phyloP scores from a whole-genome alignment of 2,797 vertebrate species.

The Coregonus suidteri region DNA sequence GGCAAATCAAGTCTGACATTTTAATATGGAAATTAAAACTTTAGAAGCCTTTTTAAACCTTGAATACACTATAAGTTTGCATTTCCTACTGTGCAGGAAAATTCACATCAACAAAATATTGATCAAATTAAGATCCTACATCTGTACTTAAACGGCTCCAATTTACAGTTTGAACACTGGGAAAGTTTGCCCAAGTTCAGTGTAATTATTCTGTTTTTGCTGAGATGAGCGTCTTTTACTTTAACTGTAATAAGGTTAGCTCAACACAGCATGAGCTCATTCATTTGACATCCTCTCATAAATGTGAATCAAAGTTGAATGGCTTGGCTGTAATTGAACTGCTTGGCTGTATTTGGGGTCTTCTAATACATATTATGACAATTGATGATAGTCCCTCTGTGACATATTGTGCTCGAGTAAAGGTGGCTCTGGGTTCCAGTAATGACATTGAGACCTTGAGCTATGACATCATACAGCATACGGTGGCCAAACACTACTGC shows the following conservation, averaged over 20 bases:
- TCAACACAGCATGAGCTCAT: neutral
- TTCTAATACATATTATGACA: neutral
- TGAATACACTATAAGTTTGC: no score
- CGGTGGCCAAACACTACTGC: neutral
- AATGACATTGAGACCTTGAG: constrained; percentile 35
- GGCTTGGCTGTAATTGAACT: no score
- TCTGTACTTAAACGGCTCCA: constrained; percentile 1
- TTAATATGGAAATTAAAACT: no score
- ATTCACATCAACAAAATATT: no score
- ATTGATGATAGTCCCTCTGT: constrained; percentile 16
- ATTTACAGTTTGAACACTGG: constrained; percentile 30
- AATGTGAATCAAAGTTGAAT: constrained; percentile 6
- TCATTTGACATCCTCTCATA: neutral
- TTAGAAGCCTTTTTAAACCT: no score
- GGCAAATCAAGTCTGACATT: no score
- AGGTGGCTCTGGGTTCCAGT: constrained; percentile 7
- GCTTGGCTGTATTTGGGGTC: constrained; percentile 14
- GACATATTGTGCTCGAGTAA: neutral
- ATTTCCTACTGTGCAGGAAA: no score
- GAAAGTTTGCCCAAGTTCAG: constrained; percentile 33
- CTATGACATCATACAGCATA: neutral
- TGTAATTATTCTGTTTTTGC: neutral
- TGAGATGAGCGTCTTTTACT: neutral
- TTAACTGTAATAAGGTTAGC: neutral
- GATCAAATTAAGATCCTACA: no score